Conservation (phyloP, 2,888 invertebrate species). For the Temnothorax rugatulus region DNA sequence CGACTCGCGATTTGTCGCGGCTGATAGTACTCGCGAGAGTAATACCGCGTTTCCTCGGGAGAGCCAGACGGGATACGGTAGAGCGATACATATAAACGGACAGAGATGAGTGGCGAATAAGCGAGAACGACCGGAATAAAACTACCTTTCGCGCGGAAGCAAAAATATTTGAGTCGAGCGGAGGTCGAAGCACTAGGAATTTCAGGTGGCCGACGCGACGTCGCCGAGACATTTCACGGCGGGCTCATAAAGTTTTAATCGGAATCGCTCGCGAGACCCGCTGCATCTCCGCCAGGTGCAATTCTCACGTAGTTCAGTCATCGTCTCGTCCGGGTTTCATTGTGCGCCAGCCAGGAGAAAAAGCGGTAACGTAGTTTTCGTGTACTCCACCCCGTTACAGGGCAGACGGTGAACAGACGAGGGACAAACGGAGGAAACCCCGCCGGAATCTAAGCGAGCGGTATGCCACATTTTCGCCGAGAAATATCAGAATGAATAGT, state of each 20-base stretch:
- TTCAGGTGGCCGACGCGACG: slow-evolving; percentile 34
- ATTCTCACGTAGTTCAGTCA: slow-evolving; percentile 71
- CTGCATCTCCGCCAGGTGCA: slow-evolving; percentile 57
- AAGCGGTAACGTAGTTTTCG: slow-evolving; percentile 28
- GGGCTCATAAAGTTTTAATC: slow-evolving; percentile 54
- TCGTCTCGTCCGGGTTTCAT: slow-evolving; percentile 56
- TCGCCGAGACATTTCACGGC: slow-evolving; percentile 20
- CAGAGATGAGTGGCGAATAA: slow-evolving; percentile 62
- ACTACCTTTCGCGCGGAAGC: slow-evolving; percentile 37
- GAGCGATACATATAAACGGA: slow-evolving; percentile 43
- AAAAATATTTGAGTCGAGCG: slow-evolving; percentile 39
- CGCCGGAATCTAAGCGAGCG: slow-evolving; percentile 9
- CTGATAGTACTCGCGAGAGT: slow-evolving; percentile 26
- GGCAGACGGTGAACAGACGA: background rate
- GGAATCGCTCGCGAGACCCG: slow-evolving; percentile 55
- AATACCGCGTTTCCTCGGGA: background rate
- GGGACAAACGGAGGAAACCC: slow-evolving; percentile 23
- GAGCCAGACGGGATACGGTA: background rate
- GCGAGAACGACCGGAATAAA: slow-evolving; percentile 53
- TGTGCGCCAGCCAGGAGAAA: background rate
- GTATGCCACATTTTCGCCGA: slow-evolving; percentile 16
- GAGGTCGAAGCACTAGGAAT: slow-evolving; percentile 24
- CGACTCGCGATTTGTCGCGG: slow-evolving; percentile 38
- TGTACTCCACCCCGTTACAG: background rate
- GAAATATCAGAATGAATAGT: slow-evolving; percentile 54